Evolutionary conservation across 2,888 invertebrate species (phyloP), one percentile per base, ranked within the genome.

Genomic region (Philonicus albiceps): DNA sequence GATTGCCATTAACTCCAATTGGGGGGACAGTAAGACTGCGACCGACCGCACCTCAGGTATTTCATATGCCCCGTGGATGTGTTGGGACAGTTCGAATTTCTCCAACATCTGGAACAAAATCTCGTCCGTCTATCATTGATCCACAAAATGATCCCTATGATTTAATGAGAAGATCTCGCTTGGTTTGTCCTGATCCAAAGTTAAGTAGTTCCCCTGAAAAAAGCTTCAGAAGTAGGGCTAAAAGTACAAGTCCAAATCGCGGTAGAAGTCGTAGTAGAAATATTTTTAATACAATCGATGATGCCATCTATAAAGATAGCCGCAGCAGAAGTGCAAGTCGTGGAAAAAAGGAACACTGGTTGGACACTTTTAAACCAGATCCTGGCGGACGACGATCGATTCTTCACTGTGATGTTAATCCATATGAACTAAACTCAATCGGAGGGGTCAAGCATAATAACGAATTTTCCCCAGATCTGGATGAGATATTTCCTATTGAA

Each of bases 331-430:
- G 93, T 83, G 93, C 93, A 0, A 93, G 93, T 89, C 92, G 93
- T 85, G 93, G 93, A 0, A 93, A 85, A 19, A 86, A 86, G n/a
- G 88, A 88, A 72, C 84, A 86, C 30, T 88, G 87, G 88, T 55
- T 87, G n/a, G 87, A 88, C 16, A 86, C 49, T 49, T 53, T 84
- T 40, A 88, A 88, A 88, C 88, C 88, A 78, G 90, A 90, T 27
- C 89, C 90, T 8, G 88, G 90, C 85, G 91, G 92, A 16, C 91
- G 95, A 74, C 95, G 94, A 88, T 97, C 97, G 22, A 97, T 97
- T 88, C 93, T 97, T 72, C 96, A 96, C 89, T 97, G 97, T 92
- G 95, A 96, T 91, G 96, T 97, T 64, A 97, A 97, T 92, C 96
- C 97, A 3, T 97, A 97, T 91, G 96, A 96, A 89, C 93, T 97